Evolutionary conservation across 2,888 invertebrate species (phyloP).

Genomic region (Phorcus lineatus): DNA sequence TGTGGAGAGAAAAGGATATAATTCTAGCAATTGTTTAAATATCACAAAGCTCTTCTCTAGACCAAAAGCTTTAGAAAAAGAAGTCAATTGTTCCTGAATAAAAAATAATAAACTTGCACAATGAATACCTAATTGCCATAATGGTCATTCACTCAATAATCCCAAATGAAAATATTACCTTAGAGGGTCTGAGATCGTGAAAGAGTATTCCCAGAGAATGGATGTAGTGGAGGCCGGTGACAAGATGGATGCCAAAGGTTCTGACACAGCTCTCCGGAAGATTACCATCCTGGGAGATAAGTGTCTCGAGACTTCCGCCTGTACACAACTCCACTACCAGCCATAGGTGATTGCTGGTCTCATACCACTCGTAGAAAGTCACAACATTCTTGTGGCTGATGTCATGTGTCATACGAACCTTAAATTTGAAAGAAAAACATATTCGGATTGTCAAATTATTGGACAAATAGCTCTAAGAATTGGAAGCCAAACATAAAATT

Average conservation of each 20-base stretch:
- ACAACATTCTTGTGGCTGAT: conserved; percentile 74
- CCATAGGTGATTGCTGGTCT: conserved; percentile 76
- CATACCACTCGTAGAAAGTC: conserved; percentile 76
- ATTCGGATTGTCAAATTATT: not conserved
- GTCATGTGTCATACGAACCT: conserved; percentile 76
- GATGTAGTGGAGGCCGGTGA: conserved; percentile 74
- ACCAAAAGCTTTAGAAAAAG: too few species aligned
- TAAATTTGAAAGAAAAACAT: conserved; percentile 1
- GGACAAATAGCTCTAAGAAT: too few species aligned
- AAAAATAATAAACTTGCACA: too few species aligned
- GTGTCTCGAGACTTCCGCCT: conserved; percentile 71
- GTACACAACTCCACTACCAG: conserved; percentile 76
- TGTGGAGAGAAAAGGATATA: too few species aligned
- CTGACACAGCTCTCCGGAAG: conserved; percentile 74
- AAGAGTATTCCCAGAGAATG: conserved; percentile 75
- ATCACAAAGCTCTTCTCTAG: too few species aligned
- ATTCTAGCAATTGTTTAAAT: too few species aligned
- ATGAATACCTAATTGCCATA: too few species aligned
- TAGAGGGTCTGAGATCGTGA: conserved; percentile 74
- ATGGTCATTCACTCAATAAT: too few species aligned
- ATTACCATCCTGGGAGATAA: conserved; percentile 72
- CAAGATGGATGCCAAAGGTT: conserved; percentile 71
- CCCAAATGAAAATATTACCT: conserved; percentile 57
- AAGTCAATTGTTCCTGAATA: too few species aligned
- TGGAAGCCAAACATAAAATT: too few species aligned